phyloP scores from a whole-genome alignment of 2,888 invertebrate genomes.

The Oxystoma pomonae region DNA sequence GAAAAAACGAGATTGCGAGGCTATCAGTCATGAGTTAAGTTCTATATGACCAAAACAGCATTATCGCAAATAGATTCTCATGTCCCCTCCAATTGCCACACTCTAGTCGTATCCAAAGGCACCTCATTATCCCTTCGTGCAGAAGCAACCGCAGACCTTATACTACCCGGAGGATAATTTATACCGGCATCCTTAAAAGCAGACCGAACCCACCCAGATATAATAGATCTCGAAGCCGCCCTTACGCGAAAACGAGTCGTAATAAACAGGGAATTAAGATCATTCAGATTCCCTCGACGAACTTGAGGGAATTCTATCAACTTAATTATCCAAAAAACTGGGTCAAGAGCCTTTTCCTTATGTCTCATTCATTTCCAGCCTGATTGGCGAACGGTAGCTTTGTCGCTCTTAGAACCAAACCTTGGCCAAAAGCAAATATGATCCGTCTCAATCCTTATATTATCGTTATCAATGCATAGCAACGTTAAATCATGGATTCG shows the following conservation, averaged over 20 bases:
- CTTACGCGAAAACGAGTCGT: slow-evolving; percentile 7
- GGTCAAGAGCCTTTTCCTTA: too few species aligned
- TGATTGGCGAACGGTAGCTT: slow-evolving; percentile 9
- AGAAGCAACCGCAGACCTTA: slow-evolving; percentile 21
- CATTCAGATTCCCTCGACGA: too few species aligned
- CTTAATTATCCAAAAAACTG: slow-evolving; percentile 17
- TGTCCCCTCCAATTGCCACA: neutral
- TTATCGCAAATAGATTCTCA: too few species aligned
- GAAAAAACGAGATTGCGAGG: too few species aligned
- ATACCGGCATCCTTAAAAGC: slow-evolving; percentile 20
- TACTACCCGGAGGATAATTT: slow-evolving; percentile 19
- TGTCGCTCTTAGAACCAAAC: slow-evolving; percentile 30
- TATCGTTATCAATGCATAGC: too few species aligned
- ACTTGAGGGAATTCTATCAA: too few species aligned
- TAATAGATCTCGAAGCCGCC: slow-evolving; percentile 17
- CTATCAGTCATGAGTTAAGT: too few species aligned
- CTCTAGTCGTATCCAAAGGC: slow-evolving; percentile 12
- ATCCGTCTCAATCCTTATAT: too few species aligned
- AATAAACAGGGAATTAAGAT: slow-evolving; percentile 10
- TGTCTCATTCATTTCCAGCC: slow-evolving; percentile 21
- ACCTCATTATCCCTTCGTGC: slow-evolving; percentile 13
- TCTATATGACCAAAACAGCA: too few species aligned
- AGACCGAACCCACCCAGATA: slow-evolving; percentile 20
- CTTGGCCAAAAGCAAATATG: slow-evolving; percentile 28
- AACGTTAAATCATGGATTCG: slow-evolving; percentile 18